Conservation (phyloP, 1,140 invertebrate genomes). For the Drosophila repletoides region DNA sequence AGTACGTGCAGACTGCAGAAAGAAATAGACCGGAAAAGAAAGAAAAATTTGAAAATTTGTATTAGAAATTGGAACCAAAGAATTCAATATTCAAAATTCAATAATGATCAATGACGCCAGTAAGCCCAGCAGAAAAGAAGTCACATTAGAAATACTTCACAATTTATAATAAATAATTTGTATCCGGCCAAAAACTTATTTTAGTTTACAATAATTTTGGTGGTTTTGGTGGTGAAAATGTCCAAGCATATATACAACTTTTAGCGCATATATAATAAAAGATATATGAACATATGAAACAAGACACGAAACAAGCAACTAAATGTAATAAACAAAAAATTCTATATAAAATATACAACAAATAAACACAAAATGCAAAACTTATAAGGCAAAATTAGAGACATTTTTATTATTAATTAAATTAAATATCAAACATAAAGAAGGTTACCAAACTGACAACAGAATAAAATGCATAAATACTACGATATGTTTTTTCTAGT, state of each 20-base stretch:
- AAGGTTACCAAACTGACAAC: conserved; percentile 42
- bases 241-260: conserved; percentile 38
- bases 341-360: conserved; percentile 39
- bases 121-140: conserved; percentile 9
- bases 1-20: conserved; percentile 92
- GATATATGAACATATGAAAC: conserved; percentile 45
- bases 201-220: conserved; percentile 73
- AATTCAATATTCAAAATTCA: not conserved
- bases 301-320: conserved; percentile 77
- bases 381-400: conserved; percentile 65
- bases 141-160: not conserved
- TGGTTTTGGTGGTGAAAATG: conserved; percentile 73
- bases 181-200: conserved; percentile 39
- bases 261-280: conserved; percentile 33
- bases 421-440: conserved; percentile 56
- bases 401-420: conserved; percentile 69
- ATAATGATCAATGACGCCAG: not conserved
- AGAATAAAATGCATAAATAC: conserved; percentile 47
- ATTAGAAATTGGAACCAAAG: not conserved
- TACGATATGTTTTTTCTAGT: conserved; percentile 31
- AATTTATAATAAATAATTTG: not conserved
- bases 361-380: conserved; percentile 71
- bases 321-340: conserved; percentile 34
- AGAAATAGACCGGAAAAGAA: conserved; percentile 22
- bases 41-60: conserved; percentile 1